Evolutionary conservation across 2,113 vertebrate genomes (phyloP), one percentile per base, ranked within the genome.

Genomic region (Fregetta grallaria): DNA sequence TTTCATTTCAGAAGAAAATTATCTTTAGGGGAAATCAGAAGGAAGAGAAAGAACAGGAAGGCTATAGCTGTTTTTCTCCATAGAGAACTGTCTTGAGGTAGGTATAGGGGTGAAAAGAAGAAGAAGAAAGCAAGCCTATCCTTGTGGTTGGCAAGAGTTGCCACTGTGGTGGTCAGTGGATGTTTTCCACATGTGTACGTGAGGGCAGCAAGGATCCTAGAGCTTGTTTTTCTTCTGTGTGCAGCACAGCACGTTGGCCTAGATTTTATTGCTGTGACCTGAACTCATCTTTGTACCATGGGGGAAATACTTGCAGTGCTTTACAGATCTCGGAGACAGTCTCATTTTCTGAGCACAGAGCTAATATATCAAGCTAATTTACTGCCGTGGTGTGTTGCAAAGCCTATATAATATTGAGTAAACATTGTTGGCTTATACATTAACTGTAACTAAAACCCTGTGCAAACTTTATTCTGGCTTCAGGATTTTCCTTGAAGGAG

Each of bases 201-300:
- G 86, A 95, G 92, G 89, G 84, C 86, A 88, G 77, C 53, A 58
- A 89, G 84, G 93, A 92, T 85, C 77, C 74, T 59, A 6, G 11
- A 58, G 85, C 84, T 87, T 94, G 80, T 95, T 95, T 94, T 91
- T 30, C 83, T 56, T 65, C 81, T 84, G 30, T 87, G 96, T 96
- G 95, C 96, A 87, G 76, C 88, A 52, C 88, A 89, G 90, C 96
- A 97, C 77, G 70, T 95, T 97, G 95, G 93, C 86, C 95, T 94
- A 88, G 90, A 95, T 97, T 97, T 96, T 97, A 97, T 97, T 97
- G 93, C 94, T 94, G 91, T 97, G 95, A 97, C 94, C 95, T 91
- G 90, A 97, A 94, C 92, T 97, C 95, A 94, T 96, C 95, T 94
- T 94, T 96, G 95, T 91, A 95, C 95, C 95, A 63, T 87, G 86